Conservation (phyloP, 2,888 invertebrate genomes). For the Eupelmus urozonus region DNA sequence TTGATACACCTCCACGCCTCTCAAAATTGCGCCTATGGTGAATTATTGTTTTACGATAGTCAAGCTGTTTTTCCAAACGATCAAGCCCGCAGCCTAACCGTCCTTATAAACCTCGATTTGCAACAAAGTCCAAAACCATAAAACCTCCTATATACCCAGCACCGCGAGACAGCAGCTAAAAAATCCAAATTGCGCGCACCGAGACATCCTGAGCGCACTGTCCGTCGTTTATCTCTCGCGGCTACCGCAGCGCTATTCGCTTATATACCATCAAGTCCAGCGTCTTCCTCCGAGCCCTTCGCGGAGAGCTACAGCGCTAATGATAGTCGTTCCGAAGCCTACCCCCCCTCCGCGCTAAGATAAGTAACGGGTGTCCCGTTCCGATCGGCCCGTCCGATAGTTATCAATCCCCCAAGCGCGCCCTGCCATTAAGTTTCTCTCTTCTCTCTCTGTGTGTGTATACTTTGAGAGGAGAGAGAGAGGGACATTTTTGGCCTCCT, state of each 20-base stretch:
- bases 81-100: too few relatives aligned
- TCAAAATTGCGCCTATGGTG: too few relatives aligned
- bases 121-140: too few relatives aligned
- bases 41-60: too few relatives aligned
- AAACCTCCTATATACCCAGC: too few relatives aligned
- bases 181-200: too few relatives aligned
- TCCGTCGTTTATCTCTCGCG: background rate
- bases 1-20: too few relatives aligned
- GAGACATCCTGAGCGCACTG: too few relatives aligned
- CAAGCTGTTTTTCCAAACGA: too few relatives aligned
- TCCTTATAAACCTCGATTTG: too few relatives aligned
- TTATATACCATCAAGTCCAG: background rate
- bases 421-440: slow-evolving; percentile 69
- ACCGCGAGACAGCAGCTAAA: too few relatives aligned
- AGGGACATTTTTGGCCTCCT: slow-evolving; percentile 27
- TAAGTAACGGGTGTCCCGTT: slow-evolving; percentile 74
- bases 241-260: background rate
- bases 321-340: slow-evolving; percentile 70
- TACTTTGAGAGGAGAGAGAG: background rate
- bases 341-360: slow-evolving; percentile 51
- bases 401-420: slow-evolving; percentile 70
- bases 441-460: slow-evolving; percentile 40
- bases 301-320: slow-evolving; percentile 55
- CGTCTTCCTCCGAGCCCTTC: background rate
- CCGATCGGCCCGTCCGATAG: slow-evolving; percentile 72